Evolutionary conservation across 2,888 invertebrate genomes (phyloP), one percentile per base, ranked within the genome.

Genomic region (Spicauda simplicius): DNA sequence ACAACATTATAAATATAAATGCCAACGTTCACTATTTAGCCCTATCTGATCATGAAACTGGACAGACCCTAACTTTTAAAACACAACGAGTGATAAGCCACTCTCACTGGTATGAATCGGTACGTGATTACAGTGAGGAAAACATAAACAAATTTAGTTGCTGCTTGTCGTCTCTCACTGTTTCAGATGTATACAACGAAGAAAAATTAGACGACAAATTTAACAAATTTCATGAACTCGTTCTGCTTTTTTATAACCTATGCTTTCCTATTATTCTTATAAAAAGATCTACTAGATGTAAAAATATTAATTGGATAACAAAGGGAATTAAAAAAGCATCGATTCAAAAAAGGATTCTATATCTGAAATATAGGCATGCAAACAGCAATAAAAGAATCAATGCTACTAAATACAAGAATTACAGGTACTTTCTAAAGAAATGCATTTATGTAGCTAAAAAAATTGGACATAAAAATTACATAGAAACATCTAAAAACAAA

Each of bases 401-500:
- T 45, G 8, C 19, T 0, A 1, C 3, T 20, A 58, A 20, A 2
- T 58, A 58, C 41, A 45, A 45, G n/a, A 45, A 0, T 5, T 58
- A 58, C 16, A 58, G 57, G n/a, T 3, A 12, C 2, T 1, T 60
- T 52, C 18, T 60, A 18, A 60, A 52, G 30, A 60, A 52, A 52
- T 50, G 50, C 18, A 50, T 60, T 12, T 60, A 60, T 33, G 33
- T n/a, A 18, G 60, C 60, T 7, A 60, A 60, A 60, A n/a, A 5
- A 52, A 20, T 60, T n/a, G 6, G 30, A 33, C 60, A 60, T 16
- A 60, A 60, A 0, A 50, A 60, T 5, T 60, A 60, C 11, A 60
- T 60, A 12, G 2, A 60, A 7, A 33, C 1, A 2, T 33, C 18
- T 12, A 30, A 18, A 30, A 60, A 60, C 12, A 60, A 60, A 52